Evolutionary conservation across 2,797 vertebrate species (phyloP), one percentile per base, ranked within the genome.

Genomic region (Oryzias dopingdopingensis): DNA sequence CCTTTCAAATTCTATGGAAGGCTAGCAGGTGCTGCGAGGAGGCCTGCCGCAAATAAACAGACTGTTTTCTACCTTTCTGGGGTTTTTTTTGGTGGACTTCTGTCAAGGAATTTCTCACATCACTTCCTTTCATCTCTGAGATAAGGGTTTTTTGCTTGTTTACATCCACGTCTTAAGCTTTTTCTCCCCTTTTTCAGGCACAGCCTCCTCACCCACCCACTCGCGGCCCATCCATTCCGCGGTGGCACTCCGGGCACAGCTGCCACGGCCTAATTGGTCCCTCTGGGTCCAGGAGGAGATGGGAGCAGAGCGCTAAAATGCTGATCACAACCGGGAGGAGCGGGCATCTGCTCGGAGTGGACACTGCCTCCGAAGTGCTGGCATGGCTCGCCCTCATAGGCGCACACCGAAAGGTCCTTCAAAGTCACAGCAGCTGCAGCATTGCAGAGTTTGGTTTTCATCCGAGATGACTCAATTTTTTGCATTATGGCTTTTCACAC

Each of bases 181-280:
- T 57, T 29, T 16, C 42, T 18, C 41, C 32, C 18, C 47, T 26
- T 81, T 76, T 71, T 82, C 66, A 43, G 47, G 52, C 46, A 58
- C 63, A 74, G 58, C 67, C 65, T 74, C 67, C 64, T 73, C 59
- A 44, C 49, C 16, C 14, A 3, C 44, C 74, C 66, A 64, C 49
- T 52, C 55, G 44, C 43, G 14, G 50, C 49, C 72, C 74, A 52
- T 50, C 56, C 61, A 57, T 73, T 74, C 74, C 66, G 46, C 29
- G 65, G 77, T 81, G 83, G 73, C 76, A 77, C 76, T 78, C 65
- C 52, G 64, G 75, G 56, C 83, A 70, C 86, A 90, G 88, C 88
- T 92, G 90, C 82, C 81, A 79, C 62, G 63, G 32, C 60, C 79
- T 91, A 91, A 92, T 91, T 91, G 86, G 88, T 89, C 89, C 89